Evolutionary conservation across 2,113 vertebrate species (phyloP).

Genomic region (Centropus unirufus): DNA sequence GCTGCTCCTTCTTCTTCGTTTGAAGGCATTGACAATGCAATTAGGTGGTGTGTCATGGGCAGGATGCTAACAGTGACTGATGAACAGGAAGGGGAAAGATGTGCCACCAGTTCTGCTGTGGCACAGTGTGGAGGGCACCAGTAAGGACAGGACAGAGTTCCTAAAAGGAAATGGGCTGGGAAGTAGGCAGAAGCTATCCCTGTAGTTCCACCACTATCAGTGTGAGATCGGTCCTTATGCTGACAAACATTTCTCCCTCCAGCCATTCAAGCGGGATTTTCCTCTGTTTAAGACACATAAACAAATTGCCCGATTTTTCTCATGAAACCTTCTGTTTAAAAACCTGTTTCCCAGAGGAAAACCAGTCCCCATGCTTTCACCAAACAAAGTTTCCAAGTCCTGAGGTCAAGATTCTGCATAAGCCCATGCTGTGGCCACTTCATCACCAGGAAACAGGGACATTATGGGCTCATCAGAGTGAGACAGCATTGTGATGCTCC

Average conservation of each 20-base stretch:
- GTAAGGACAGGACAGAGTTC: not conserved
- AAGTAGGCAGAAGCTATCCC: not conserved
- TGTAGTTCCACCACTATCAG: rapidly evolving
- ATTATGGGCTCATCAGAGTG: not conserved
- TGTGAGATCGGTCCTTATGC: not conserved
- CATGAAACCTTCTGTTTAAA: not conserved
- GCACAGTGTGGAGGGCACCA: rapidly evolving
- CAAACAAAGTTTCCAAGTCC: not conserved
- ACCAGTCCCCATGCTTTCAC: not conserved
- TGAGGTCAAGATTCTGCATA: not conserved
- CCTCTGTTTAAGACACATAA: not conserved
- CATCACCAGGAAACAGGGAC: not conserved
- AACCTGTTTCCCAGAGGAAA: not conserved
- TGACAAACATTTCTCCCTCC: not conserved
- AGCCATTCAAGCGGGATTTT: not conserved
- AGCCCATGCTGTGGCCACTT: not conserved
- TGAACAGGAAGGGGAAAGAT: not conserved
- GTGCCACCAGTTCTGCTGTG: not conserved
- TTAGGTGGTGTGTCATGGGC: not conserved
- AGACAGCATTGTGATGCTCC: not conserved
- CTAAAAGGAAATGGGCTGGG: not conserved
- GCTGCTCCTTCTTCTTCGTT: not conserved
- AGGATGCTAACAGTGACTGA: not conserved
- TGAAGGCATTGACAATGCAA: not conserved
- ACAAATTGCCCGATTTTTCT: not conserved